Evolutionary conservation across 2,797 vertebrate species (phyloP).

Genomic region (Todus mexicanus): DNA sequence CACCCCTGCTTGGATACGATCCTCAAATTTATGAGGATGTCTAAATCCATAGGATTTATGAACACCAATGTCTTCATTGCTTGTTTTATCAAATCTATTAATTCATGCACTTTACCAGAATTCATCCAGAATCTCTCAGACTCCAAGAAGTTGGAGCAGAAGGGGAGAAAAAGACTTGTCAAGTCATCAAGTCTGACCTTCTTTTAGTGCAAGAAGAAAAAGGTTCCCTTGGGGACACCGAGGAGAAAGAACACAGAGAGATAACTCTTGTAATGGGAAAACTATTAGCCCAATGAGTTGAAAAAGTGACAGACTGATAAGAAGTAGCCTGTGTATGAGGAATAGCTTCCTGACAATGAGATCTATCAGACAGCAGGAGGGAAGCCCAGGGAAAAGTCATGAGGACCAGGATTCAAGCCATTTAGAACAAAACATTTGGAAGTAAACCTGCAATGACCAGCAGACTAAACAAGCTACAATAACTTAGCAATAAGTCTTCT

Average conservation of each 20-base stretch:
- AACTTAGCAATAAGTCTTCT: background rate
- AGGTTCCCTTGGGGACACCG: background rate
- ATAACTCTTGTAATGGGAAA: background rate
- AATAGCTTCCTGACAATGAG: slow-evolving; percentile 57
- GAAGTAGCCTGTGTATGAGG: slow-evolving; percentile 31
- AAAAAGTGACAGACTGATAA: slow-evolving; percentile 57
- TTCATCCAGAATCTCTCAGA: background rate
- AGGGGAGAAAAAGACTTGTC: background rate
- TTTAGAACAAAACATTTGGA: background rate
- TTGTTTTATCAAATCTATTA: background rate
- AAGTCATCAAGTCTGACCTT: background rate
- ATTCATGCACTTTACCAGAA: background rate
- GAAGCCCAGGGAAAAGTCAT: background rate
- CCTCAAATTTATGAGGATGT: background rate
- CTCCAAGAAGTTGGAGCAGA: background rate
- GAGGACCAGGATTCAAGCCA: background rate
- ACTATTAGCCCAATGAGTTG: slow-evolving; percentile 52
- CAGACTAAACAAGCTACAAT: background rate
- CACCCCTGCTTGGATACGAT: background rate
- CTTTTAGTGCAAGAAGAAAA: background rate
- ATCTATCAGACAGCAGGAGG: slow-evolving; percentile 7
- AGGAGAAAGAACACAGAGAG: background rate
- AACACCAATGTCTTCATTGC: background rate
- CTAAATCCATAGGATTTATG: background rate
- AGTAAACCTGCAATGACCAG: slow-evolving; percentile 18